Evolutionary conservation across 2,797 vertebrate genomes (phyloP).

Genomic region (Eleutherodactylus coqui): DNA sequence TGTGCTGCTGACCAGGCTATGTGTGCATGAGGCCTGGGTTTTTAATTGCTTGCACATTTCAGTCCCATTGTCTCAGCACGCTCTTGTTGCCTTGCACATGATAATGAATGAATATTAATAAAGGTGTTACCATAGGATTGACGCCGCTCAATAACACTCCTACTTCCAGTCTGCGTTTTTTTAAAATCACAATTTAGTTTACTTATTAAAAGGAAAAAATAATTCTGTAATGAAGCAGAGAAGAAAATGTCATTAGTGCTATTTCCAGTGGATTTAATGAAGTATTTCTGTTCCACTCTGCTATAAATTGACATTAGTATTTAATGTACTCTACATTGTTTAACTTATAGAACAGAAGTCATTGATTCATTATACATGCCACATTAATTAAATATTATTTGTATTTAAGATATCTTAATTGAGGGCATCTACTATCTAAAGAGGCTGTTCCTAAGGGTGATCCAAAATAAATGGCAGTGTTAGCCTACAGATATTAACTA

Average conservation of each 20-base stretch:
- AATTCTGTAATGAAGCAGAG: constrained; percentile 51
- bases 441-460: constrained; percentile 10
- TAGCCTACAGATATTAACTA: constrained; percentile 1
- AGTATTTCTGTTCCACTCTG: constrained; percentile 33
- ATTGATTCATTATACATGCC: constrained; percentile 41
- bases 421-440: constrained; percentile 32
- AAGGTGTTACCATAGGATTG: background rate
- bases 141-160: background rate
- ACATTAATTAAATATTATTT: constrained; percentile 57
- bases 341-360: constrained; percentile 41
- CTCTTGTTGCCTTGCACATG: background rate
- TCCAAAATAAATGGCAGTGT: constrained; percentile 21
- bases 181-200: constrained; percentile 43
- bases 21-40: too few relatives aligned
- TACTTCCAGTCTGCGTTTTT: background rate
- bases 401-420: constrained; percentile 41
- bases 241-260: constrained; percentile 54
- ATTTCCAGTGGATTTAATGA: constrained; percentile 52
- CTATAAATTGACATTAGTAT: constrained; percentile 53
- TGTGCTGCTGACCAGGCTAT: too few relatives aligned
- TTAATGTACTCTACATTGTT: constrained; percentile 55
- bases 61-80: background rate
- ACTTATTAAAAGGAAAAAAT: constrained; percentile 24
- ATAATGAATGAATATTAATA: background rate
- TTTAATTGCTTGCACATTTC: background rate